Evolutionary conservation across 1,140 invertebrate species (phyloP).

Genomic region (Gryllus bimaculatus): DNA sequence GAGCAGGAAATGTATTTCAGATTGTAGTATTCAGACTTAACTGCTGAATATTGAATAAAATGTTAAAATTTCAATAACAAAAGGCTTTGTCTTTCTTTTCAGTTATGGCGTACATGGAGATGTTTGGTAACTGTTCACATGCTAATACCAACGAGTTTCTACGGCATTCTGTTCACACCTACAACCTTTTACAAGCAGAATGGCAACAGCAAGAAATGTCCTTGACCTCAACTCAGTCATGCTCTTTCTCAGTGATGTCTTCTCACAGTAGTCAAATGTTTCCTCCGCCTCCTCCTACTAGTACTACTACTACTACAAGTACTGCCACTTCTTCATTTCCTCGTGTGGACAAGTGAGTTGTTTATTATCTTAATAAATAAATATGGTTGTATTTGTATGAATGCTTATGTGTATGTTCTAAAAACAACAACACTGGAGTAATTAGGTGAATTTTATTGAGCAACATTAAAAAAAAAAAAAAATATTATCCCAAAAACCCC

Average conservation of each 20-base stretch:
- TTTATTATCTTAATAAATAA: neutral
- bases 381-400: neutral
- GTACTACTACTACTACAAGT: neutral
- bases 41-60: too few species aligned
- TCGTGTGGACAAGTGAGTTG: neutral
- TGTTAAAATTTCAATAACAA: too few species aligned
- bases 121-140: slow-evolving; percentile 74
- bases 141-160: slow-evolving; percentile 61
- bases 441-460: too few species aligned
- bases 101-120: slow-evolving; percentile 95
- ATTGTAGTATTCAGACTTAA: too few species aligned
- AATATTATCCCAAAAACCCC: too few species aligned
- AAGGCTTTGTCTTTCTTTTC: slow-evolving; percentile 30
- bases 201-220: slow-evolving; percentile 54
- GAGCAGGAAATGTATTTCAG: too few species aligned
- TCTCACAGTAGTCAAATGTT: slow-evolving; percentile 16
- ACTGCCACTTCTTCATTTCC: neutral
- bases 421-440: too few species aligned
- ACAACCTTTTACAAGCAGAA: slow-evolving; percentile 55
- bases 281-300: neutral
- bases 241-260: slow-evolving; percentile 34
- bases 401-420: too few species aligned
- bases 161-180: slow-evolving; percentile 72
- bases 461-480: too few species aligned
- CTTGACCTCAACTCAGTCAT: slow-evolving; percentile 47